Evolutionary conservation across 2,797 vertebrate genomes (phyloP), one percentile per base, ranked within the genome.

Genomic region (Selene dorsalis): DNA sequence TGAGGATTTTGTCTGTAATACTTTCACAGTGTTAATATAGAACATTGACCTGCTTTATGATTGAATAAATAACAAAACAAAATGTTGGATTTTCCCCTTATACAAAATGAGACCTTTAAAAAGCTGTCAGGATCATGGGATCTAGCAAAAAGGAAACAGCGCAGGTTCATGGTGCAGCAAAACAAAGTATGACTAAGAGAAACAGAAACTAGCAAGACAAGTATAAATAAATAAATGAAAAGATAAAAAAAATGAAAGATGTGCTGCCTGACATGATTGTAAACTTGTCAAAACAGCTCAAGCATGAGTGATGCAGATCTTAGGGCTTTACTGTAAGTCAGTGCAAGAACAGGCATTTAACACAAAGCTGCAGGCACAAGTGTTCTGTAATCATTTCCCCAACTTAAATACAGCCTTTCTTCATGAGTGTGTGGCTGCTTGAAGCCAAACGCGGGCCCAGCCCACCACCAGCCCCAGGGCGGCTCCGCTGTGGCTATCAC

Each of bases 311-410:
- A 69, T 75, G 63, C 20, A 79, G 74, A 88, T 83, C 45, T 82
- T 69, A 84, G 69, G 63, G 50, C 43, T 74, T 55, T 24, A 68
- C 74, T 75, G 58, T 67, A 55, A 73, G 55, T 43, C 75, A 61
- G 70, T 24, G 59, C 55, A 47, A 67, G 57, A 55, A 82, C 80
- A 81, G 48, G 69, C 77, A 45, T 73, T 82, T 78, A 75, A 81
- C 79, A 75, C 77, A 72, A 75, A 85, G 81, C 84, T 87, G 65
- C 69, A 60, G 52, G 82, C 77, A 79, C 30, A 17, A 75, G 64
- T 67, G 83, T 90, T 91, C 91, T 92, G 87, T 91, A 91, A 92
- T 92, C 84, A 92, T 88, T 88, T 62, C 83, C 74, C 77, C 56
- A 76, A 83, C 85, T 86, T 91, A 94, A 91, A 87, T 80, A 93